Conservation (phyloP, 1,140 invertebrate genomes). For the Acromyrmex heyeri region DNA sequence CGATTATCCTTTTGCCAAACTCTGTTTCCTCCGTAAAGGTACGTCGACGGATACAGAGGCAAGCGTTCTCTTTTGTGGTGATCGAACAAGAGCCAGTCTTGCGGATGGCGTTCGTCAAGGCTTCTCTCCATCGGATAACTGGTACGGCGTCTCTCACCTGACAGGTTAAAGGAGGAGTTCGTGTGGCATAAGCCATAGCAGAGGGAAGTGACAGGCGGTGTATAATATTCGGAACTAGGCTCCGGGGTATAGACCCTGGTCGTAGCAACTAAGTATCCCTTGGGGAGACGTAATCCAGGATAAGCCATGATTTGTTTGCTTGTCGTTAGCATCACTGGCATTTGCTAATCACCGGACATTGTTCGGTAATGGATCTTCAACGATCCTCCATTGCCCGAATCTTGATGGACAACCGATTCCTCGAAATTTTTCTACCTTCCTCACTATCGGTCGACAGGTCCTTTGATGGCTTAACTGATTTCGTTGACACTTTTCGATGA, state of each 20-base stretch:
- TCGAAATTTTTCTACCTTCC: slow-evolving; percentile 52
- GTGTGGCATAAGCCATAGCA: slow-evolving; percentile 73
- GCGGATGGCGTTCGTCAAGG: slow-evolving; percentile 45
- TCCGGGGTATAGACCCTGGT: slow-evolving; percentile 54
- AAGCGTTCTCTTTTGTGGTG: slow-evolving; percentile 58
- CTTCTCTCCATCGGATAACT: slow-evolving; percentile 36
- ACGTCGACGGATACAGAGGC: slow-evolving; percentile 48
- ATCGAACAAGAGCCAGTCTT: slow-evolving; percentile 48
- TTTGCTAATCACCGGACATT: slow-evolving; percentile 81
- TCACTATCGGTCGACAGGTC: slow-evolving; percentile 8
- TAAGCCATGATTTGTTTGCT: slow-evolving; percentile 83
- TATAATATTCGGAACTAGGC: slow-evolving; percentile 77
- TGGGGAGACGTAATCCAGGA: slow-evolving; percentile 79
- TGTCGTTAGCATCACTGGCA: slow-evolving; percentile 80
- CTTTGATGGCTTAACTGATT: slow-evolving; percentile 14
- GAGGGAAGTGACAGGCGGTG: slow-evolving; percentile 74
- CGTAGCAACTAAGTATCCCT: slow-evolving; percentile 76
- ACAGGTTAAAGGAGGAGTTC: slow-evolving; percentile 69
- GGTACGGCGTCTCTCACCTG: slow-evolving; percentile 62
- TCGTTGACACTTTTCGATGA: slow-evolving; percentile 43
- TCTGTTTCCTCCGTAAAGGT: slow-evolving; percentile 49
- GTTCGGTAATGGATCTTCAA: slow-evolving; percentile 81
- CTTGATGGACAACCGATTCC: slow-evolving; percentile 72
- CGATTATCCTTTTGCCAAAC: slow-evolving; percentile 61
- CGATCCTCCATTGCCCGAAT: slow-evolving; percentile 52